A percentile compares a stretch with the other conserved stretches of the same genome.
These are phyloP conservation scores for Coptodon bakossiorum DNA, from an alignment of 2,113 vertebrate genomes.

Conservation along the genomic window DNA sequence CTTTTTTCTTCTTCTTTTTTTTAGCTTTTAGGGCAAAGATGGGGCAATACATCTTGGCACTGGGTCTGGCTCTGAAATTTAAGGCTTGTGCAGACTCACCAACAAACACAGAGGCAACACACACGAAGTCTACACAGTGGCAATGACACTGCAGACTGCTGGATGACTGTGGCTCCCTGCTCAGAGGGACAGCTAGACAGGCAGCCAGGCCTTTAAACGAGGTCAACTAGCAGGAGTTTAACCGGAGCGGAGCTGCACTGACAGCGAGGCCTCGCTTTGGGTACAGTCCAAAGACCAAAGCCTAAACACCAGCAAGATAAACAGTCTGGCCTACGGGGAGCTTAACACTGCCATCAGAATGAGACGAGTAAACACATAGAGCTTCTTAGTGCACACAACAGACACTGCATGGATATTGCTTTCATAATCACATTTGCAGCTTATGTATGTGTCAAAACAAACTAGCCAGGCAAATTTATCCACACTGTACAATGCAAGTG, in stretches of 20 bases:
- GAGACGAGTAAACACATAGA: conserved; percentile 10
- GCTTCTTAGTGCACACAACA: background rate
- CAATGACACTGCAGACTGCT: background rate
- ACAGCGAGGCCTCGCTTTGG: conserved; percentile 24
- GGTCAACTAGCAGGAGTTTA: conserved; percentile 49
- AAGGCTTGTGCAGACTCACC: background rate
- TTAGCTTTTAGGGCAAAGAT: background rate
- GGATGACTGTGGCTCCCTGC: background rate
- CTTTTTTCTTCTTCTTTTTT: background rate
- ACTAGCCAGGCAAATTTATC: background rate
- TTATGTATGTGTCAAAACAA: conserved; percentile 23
- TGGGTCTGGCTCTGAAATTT: background rate
- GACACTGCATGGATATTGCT: conserved; percentile 4
- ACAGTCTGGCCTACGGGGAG: conserved; percentile 34
- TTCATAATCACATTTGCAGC: conserved; percentile 27
- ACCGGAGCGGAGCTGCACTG: conserved; percentile 1
- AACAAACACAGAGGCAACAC: background rate
- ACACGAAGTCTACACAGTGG: background rate
- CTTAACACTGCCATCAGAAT: conserved; percentile 26
- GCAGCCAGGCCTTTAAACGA: conserved; percentile 44
- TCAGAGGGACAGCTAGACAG: conserved; percentile 29
- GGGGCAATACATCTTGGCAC: background rate
- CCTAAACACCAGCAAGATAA: conserved; percentile 46
- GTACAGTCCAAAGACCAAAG: conserved; percentile 37
- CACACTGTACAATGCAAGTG: background rate